Percentiles rank a stretch among this genome's conserved stretches.
Evolutionary conservation across 35 echinoderm and acorn worm genomes (phyloP).

Genomic region (Patiria miniata): DNA sequence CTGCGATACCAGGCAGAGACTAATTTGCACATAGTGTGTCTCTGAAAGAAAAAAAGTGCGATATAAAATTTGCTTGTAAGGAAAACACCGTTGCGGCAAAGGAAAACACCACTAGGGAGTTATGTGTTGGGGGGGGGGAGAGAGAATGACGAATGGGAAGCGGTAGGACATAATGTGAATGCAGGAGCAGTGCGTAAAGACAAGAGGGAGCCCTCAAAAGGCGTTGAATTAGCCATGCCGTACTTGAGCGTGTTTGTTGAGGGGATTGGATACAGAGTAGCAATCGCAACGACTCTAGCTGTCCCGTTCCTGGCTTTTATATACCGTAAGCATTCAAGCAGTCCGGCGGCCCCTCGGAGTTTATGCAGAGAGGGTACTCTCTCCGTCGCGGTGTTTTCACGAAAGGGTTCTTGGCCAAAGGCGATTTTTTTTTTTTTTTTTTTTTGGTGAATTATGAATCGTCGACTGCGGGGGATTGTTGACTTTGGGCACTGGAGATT

Average conservation of each 20-base stretch:
- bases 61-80: neutral
- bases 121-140: neutral
- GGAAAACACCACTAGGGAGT: neutral
- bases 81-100: neutral
- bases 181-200: conserved; percentile 3
- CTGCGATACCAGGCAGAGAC: neutral
- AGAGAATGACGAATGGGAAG: neutral
- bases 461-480: neutral
- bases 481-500: neutral
- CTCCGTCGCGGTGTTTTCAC: conserved; percentile 8
- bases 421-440: too few relatives aligned
- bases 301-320: neutral
- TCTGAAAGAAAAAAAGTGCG: neutral
- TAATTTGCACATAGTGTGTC: neutral
- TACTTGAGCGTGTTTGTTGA: conserved; percentile 14
- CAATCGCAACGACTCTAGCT: neutral
- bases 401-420: conserved; percentile 12
- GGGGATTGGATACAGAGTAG: conserved; percentile 17
- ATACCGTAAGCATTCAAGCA: neutral
- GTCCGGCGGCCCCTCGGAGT: neutral
- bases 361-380: conserved; percentile 26
- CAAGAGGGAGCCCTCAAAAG: conserved; percentile 2
- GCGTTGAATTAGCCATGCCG: conserved; percentile 16
- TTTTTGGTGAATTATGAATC: conserved; percentile 14
- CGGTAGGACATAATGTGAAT: neutral